Evolutionary conservation across 2,888 invertebrate genomes (phyloP), one percentile per base, ranked within the genome.

Genomic region (Oscheius onirici): DNA sequence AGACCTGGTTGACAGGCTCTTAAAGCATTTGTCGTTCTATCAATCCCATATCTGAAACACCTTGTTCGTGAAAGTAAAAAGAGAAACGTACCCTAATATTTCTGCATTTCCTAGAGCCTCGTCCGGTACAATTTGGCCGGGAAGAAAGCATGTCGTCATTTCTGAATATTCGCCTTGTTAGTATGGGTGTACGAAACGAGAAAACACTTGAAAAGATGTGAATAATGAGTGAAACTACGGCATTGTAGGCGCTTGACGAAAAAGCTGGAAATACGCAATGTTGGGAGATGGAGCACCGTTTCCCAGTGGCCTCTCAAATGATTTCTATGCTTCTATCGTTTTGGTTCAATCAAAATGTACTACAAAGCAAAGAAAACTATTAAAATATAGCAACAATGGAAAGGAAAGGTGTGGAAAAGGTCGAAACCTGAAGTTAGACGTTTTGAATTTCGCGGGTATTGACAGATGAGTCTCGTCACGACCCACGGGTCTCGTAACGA

Each of bases 11-110:
- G 79, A n/a, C 70, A 44, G 2, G 76, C 72, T 0, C 75, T 41
- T 34, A 71, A 70, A 5, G 61, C 63, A n/a, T 74, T 65, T 10
- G 69, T 74, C 13, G 58, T 69, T n/a, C 72, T 41, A 44, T 80
- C 78, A n/a, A 81, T 76, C 41, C 81, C 81, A 68, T 76, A 80
- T 20, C 81, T 74, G 46, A 44, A 63, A 55, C n/a, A 41, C n/a
- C 3, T 40, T n/a, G 11, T 6, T 24, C 54, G 41, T 60, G 17
- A n/a, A 3, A n/a, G n/a, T n/a, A 11, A 10, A 2, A 26, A 46
- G 15, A 8, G n/a, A 13, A 22, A 22, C 20, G 6, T 49, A 49
- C 63, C 63, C 63, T 15, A 63, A 26, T 2, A 49, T 49, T 26
- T 46, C 10, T 13, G 49, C 26, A 17, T 10, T 15, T 26, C 24